phyloP scores from a whole-genome alignment of 2,113 vertebrate genomes.

The Rhinoderma darwinii region DNA sequence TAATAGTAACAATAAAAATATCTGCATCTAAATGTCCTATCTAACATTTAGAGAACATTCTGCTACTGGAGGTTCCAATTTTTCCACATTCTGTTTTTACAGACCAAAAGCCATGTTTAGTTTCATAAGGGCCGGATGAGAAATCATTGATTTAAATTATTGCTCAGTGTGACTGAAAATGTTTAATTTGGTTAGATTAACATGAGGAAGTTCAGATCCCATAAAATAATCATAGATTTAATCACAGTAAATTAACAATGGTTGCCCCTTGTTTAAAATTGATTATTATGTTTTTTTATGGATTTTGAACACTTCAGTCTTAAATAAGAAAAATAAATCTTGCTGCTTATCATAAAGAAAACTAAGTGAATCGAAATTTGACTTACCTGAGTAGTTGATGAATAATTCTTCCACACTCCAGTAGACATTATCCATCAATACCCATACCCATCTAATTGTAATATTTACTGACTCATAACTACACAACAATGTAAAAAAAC shows the following conservation, averaged over 20 bases:
- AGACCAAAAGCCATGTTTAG: background rate
- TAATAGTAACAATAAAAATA: no score
- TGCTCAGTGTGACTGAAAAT: background rate
- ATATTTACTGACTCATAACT: no score
- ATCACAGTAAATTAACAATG: slow-evolving; percentile 37
- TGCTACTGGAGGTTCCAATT: background rate
- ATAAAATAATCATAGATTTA: slow-evolving; percentile 24
- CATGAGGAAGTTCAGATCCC: background rate
- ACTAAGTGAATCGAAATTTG: background rate
- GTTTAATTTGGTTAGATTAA: background rate
- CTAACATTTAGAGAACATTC: background rate
- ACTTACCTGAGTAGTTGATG: background rate
- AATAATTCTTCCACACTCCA: background rate
- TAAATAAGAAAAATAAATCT: background rate
- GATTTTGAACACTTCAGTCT: slow-evolving; percentile 17
- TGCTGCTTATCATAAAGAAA: slow-evolving; percentile 1
- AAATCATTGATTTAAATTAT: slow-evolving; percentile 23
- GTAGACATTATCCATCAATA: background rate
- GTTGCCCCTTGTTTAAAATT: slow-evolving; percentile 18
- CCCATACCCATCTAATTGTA: background rate
- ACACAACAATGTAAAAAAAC: no score
- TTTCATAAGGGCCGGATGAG: background rate
- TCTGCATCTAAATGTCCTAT: no score
- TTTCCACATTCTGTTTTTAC: background rate
- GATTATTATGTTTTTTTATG: background rate